A percentile compares a stretch with the other conserved stretches of the same genome.
These are phyloP conservation scores for Erannis defoliaria DNA, from an alignment of 2,888 invertebrate species.

Conservation along the genomic window DNA sequence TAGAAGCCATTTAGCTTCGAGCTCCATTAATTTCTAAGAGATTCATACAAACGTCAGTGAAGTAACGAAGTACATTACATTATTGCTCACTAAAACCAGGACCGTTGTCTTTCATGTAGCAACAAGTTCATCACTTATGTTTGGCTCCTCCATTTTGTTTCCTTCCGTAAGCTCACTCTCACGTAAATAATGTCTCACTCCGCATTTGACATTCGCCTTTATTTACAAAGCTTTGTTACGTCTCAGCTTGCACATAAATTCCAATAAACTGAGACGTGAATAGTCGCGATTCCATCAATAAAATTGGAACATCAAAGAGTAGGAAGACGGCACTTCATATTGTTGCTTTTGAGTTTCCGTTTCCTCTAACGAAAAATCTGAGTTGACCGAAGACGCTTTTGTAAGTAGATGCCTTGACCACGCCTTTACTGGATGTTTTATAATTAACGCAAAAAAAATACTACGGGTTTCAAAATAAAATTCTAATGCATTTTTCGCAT, in stretches of 20 bases:
- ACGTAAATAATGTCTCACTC: conserved; percentile 65
- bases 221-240: conserved; percentile 63
- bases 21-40: not conserved
- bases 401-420: no score
- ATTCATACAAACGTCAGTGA: not conserved
- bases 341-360: conserved; percentile 48
- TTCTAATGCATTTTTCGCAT: no score
- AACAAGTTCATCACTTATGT: conserved; percentile 42
- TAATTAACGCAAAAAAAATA: no score
- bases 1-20: not conserved
- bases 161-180: conserved; percentile 64
- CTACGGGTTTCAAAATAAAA: no score
- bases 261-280: conserved; percentile 71
- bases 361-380: conserved; percentile 2
- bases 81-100: conserved; percentile 26
- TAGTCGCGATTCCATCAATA: conserved; percentile 69
- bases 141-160: conserved; percentile 56
- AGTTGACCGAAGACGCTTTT: not conserved
- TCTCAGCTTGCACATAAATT: conserved; percentile 67
- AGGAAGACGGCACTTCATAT: conserved; percentile 63
- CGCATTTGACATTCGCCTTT: conserved; percentile 64
- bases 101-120: conserved; percentile 39
- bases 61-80: conserved; percentile 1
- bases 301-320: conserved; percentile 74
- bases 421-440: no score